These are phyloP conservation scores for Lordiphosa mommai DNA, from an alignment of 1,140 invertebrate species.

Conservation along the genomic window DNA sequence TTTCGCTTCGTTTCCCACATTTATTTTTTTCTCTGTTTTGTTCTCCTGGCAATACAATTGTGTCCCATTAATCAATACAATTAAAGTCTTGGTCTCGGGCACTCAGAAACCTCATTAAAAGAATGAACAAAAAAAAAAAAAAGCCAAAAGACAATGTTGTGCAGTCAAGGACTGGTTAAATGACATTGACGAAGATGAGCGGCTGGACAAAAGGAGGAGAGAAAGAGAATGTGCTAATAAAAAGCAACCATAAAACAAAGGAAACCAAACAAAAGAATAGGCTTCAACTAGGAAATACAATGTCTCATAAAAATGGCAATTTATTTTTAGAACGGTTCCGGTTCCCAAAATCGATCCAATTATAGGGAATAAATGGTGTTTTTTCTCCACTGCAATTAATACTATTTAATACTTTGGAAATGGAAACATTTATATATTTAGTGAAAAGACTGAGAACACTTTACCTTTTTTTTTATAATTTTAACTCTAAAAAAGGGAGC, in stretches of 20 bases:
- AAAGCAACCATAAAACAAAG: conserved; percentile 17
- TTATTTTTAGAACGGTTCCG: no score
- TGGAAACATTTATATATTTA: no score
- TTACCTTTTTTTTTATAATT: no score
- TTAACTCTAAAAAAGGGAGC: no score
- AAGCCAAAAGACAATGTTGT: conserved; percentile 19
- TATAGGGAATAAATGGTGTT: no score
- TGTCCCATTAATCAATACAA: conserved; percentile 71
- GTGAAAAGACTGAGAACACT: no score
- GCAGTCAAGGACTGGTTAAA: background rate
- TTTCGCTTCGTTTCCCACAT: background rate
- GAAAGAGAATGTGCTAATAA: conserved; percentile 14
- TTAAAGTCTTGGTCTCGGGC: conserved; percentile 61
- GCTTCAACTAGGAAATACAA: background rate
- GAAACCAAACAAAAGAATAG: background rate
- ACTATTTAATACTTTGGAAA: no score
- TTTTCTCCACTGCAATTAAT: no score
- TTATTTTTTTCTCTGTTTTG: background rate
- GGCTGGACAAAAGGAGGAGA: conserved; percentile 44
- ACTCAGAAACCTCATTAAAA: conserved; percentile 52
- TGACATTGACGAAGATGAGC: background rate
- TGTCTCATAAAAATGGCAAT: background rate
- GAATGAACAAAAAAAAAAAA: conserved; percentile 21
- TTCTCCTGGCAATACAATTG: conserved; percentile 51
- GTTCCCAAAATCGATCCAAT: no score